Evolutionary conservation across 2,888 invertebrate species (phyloP), one percentile per base, ranked within the genome.

Genomic region (Philonicus albiceps): DNA sequence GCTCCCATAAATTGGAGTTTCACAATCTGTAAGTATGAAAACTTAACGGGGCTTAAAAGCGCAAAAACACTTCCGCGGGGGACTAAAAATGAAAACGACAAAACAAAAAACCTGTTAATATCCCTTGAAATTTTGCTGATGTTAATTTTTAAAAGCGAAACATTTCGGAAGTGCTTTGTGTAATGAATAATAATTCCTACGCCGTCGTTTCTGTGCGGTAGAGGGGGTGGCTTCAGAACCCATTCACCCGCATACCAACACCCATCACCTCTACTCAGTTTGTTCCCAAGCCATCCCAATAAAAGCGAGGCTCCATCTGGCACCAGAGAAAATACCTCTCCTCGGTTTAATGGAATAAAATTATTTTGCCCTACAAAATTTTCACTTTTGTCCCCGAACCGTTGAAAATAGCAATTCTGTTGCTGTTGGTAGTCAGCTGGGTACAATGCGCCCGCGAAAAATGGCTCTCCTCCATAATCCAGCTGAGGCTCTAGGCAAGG

Each of bases 301-400:
- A 80, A 81, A 55, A 19, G 31, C 53, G 55, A 31, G 16, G 31
- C 4, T 64, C 81, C 81, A 81, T 55, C 81, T 81, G 81, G 81
- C 64, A 27, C 16, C 5, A 16, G 37, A 55, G 64, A n/a, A 53
- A 55, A n/a, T 55, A 55, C 19, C 34, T 53, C 55, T 64, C 34
- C 81, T 55, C n/a, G 55, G 34, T 81, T 81, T 81, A 81, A 81
- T 81, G 81, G 81, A 81, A 64, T 81, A 64, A 81, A 81, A 81
- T 81, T 81, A 81, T 81, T 55, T 81, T 55, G 19, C 64, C 34
- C 55, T 64, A 74, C 37, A 55, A 81, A 55, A 55, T 19, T 31
- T 64, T 81, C 81, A 81, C 64, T 55, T 81, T 81, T 81, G 64
- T 81, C 64, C 64, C 78, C 53, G 53, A 16, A 30, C 40, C 64